These are phyloP conservation scores for Piscicola geometra DNA, from an alignment of 2,888 invertebrate species.

Conservation along the genomic window DNA sequence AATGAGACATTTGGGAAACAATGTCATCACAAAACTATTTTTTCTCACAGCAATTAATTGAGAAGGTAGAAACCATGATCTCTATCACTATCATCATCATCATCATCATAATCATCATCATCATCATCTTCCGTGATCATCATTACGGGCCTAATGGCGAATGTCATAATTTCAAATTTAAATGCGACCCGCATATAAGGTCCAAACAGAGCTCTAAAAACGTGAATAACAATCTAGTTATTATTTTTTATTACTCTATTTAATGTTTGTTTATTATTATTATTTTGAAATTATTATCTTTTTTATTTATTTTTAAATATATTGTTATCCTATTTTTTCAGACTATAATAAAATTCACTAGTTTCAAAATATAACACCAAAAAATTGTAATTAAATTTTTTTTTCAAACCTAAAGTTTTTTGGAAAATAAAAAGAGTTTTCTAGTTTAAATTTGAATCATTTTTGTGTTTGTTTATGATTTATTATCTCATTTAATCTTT, in stretches of 20 bases:
- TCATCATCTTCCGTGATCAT: not conserved
- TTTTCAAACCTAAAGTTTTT: not conserved
- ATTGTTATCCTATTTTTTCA: too few species aligned
- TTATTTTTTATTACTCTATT: too few species aligned
- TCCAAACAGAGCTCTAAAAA: too few species aligned
- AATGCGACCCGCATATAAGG: not conserved
- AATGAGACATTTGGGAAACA: too few species aligned
- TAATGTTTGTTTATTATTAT: too few species aligned
- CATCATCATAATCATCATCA: not conserved
- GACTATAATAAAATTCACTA: not conserved
- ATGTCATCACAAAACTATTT: too few species aligned
- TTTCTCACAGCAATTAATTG: too few species aligned
- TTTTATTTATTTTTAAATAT: not conserved
- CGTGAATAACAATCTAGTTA: too few species aligned
- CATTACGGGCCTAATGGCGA: not conserved
- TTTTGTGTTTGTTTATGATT: too few species aligned
- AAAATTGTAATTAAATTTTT: not conserved
- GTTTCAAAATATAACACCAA: not conserved
- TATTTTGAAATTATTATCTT: not conserved
- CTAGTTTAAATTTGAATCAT: not conserved
- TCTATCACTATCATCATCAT: too few species aligned
- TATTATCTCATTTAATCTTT: too few species aligned
- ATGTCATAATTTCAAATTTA: not conserved
- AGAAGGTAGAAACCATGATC: too few species aligned
- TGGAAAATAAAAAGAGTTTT: not conserved